Evolutionary conservation across 2,888 invertebrate species (phyloP).

Genomic region (Stegana nigrithorax): DNA sequence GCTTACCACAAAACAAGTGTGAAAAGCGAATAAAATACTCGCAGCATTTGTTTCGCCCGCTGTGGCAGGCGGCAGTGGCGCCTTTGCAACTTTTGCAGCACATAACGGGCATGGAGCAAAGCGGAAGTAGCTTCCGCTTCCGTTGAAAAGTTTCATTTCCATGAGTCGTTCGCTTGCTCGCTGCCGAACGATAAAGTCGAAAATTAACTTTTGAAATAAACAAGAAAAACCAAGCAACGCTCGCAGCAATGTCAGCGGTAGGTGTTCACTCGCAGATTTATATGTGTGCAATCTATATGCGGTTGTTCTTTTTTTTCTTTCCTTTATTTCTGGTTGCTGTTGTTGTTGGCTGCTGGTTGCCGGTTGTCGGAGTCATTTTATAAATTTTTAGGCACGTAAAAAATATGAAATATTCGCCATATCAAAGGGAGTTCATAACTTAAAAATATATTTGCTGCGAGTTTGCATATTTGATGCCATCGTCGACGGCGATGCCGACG

Average conservation of each 20-base stretch:
- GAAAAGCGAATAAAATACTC: not conserved
- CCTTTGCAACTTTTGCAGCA: too few relatives aligned
- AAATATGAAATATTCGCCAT: slow-evolving; percentile 53
- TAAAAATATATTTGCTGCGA: slow-evolving; percentile 11
- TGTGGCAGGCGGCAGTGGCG: slow-evolving; percentile 6
- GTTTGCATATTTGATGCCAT: slow-evolving; percentile 12
- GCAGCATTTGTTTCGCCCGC: slow-evolving; percentile 55
- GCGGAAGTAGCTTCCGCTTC: slow-evolving; percentile 52
- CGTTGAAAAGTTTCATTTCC: slow-evolving; percentile 55
- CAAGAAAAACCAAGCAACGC: slow-evolving; percentile 42
- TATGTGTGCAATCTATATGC: slow-evolving; percentile 32
- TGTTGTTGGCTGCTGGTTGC: not conserved
- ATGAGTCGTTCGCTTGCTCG: slow-evolving; percentile 29
- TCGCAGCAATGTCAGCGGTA: slow-evolving; percentile 25
- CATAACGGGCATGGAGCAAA: slow-evolving; percentile 37
- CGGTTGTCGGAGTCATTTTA: too few relatives aligned
- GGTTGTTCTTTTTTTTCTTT: not conserved
- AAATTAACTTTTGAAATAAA: slow-evolving; percentile 58
- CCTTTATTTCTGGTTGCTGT: not conserved
- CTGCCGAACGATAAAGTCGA: slow-evolving; percentile 49
- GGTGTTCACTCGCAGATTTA: slow-evolving; percentile 13
- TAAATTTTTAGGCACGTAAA: slow-evolving; percentile 51
- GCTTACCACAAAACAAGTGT: not conserved
- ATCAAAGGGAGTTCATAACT: slow-evolving; percentile 45
- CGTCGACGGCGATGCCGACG: not conserved